Evolutionary conservation across 35 echinoderm and acorn worm species (phyloP).

Genomic region (Stichopus chloronotus): DNA sequence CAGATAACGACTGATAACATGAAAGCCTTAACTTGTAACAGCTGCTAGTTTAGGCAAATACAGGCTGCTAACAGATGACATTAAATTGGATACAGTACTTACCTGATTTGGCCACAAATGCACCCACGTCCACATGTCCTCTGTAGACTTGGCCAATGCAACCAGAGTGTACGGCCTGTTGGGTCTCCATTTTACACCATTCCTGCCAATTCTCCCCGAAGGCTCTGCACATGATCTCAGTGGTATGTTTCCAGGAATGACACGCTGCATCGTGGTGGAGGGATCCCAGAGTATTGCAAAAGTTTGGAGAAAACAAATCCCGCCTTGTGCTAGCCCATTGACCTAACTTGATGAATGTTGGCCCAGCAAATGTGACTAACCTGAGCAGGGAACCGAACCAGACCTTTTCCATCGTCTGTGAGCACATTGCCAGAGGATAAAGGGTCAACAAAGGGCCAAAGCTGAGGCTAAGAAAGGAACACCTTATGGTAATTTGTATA

Average conservation of each 20-base stretch:
- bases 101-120: neutral
- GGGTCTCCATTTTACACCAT: conserved; percentile 62
- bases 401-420: neutral
- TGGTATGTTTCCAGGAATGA: conserved; percentile 81
- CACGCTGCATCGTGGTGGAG: conserved; percentile 81
- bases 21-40: no score
- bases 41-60: no score
- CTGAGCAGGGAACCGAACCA: conserved; percentile 69
- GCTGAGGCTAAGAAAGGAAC: neutral
- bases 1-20: no score
- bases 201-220: conserved; percentile 84
- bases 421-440: conserved; percentile 61
- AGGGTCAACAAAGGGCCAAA: conserved; percentile 73
- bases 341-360: conserved; percentile 95
- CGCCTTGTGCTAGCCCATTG: conserved; percentile 97
- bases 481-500: neutral
- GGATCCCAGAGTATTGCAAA: conserved; percentile 80
- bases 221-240: conserved; percentile 60
- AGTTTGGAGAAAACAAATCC: conserved; percentile 80
- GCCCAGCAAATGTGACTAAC: conserved; percentile 77
- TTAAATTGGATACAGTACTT: neutral
- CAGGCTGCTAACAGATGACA: no score
- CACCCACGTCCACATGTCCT: conserved; percentile 63
- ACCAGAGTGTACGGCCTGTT: conserved; percentile 73
- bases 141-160: conserved; percentile 97